Percentiles rank a stretch among this genome's conserved stretches.
Evolutionary conservation across 2,797 vertebrate species (phyloP).

Genomic region (Parauchenoglanis punctatus): DNA sequence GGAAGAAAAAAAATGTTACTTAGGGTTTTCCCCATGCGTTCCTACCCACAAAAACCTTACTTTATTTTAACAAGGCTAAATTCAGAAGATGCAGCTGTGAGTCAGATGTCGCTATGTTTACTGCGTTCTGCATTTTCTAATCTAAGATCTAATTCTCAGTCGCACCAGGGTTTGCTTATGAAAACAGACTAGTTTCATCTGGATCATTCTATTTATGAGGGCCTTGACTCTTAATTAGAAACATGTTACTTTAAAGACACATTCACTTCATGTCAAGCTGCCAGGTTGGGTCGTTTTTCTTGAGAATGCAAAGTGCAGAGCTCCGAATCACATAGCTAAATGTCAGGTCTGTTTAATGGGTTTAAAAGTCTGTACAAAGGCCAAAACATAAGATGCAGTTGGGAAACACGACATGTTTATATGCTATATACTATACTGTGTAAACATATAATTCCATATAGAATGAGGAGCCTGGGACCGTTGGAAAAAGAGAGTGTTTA

Average conservation of each 20-base stretch:
- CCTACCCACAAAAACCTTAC: background rate
- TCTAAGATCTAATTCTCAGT: slow-evolving; percentile 4
- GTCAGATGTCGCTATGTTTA: slow-evolving; percentile 15
- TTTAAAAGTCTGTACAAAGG: background rate
- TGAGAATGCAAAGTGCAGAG: background rate
- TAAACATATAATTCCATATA: background rate
- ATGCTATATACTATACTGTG: background rate
- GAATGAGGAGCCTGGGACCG: background rate
- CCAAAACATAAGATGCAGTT: background rate
- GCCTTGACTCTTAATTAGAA: slow-evolving; percentile 25
- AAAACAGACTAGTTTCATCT: slow-evolving; percentile 14
- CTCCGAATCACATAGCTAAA: background rate
- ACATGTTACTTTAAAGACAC: background rate
- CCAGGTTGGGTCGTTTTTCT: background rate
- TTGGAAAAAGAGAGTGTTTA: background rate
- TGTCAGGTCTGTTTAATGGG: background rate
- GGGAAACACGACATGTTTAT: background rate
- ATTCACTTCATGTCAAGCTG: background rate
- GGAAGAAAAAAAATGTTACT: background rate
- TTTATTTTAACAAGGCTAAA: slow-evolving; percentile 8
- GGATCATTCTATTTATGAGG: background rate
- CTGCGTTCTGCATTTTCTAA: background rate
- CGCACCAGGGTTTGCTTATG: background rate
- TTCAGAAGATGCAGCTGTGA: slow-evolving; percentile 9
- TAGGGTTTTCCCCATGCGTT: background rate